phyloP scores from a whole-genome alignment of 2,113 vertebrate genomes.

The Grantiella picta region DNA sequence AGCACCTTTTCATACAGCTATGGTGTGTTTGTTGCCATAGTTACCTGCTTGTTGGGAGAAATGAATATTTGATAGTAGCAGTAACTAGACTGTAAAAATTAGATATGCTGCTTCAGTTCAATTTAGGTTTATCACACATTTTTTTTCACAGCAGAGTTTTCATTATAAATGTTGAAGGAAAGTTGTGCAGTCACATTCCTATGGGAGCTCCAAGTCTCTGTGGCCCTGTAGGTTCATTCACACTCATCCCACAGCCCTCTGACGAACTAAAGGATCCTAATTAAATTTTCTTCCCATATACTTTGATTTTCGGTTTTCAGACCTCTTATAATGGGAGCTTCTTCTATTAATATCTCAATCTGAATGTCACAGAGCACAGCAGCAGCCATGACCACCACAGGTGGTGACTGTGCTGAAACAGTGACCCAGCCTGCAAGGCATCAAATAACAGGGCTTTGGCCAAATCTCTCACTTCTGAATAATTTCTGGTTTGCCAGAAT shows the following conservation, averaged over 20 bases:
- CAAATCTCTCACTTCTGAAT: background rate
- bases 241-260: background rate
- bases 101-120: constrained; percentile 8
- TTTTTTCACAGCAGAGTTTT: background rate
- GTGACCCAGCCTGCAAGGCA: background rate
- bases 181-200: background rate
- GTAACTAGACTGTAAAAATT: constrained; percentile 39
- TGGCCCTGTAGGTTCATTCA: background rate
- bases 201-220: background rate
- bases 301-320: background rate
- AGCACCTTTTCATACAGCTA: background rate
- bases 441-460: background rate
- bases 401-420: background rate
- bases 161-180: background rate
- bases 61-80: constrained; percentile 28
- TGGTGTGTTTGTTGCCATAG: constrained; percentile 38
- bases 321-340: background rate
- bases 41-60: constrained; percentile 45
- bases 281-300: background rate
- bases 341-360: background rate
- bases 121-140: background rate
- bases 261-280: background rate
- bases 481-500: background rate
- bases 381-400: background rate
- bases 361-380: background rate